Evolutionary conservation across 2,888 invertebrate genomes (phyloP), one percentile per base, ranked within the genome.

Genomic region (Apodemia mormo): DNA sequence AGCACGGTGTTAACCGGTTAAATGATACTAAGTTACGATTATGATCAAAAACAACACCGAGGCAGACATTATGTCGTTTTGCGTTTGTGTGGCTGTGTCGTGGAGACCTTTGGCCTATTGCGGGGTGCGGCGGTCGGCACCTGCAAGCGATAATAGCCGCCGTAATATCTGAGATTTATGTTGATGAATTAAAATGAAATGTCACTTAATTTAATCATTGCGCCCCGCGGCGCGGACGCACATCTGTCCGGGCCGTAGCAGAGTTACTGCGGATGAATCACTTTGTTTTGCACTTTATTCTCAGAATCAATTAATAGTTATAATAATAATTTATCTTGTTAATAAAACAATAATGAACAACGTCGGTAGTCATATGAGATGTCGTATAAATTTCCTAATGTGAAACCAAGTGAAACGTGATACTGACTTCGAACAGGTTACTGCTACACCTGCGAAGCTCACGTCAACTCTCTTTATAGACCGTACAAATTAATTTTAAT

Each of bases 381-480:
- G 89, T 85, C 88, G 90, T 91, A 92, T 92, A 91, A 89, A 90
- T 92, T 92, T 91, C 89, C 90, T 90, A 92, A 92, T 90, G 90
- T 92, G 92, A 92, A 92, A 92, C 90, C 91, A 88, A 85, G 85
- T 88, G 92, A 89, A 93, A 92, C 82, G 74, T 82, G 90, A 93
- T 84, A 89, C 86, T 71, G 79, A 80, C 81, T 78, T 77, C 82
- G 83, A 87, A 87, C 90, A 79, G 88, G 90, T 89, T 85, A 84
- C 80, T 76, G 79, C 80, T 83, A 85, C 91, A 92, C 90, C 92
- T 89, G 89, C 84, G 78, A 80, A 77, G 76, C 82, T 85, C 83
- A 82, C 85, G 83, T 87, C 88, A 83, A 84, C 85, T 85, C 83
- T 78, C 75, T 82, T 87, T 86, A 88, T 89, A 86, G 84, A 87